A percentile compares a stretch with the other conserved stretches of the same genome.
Conservation (phyloP, 2,888 invertebrate species). For the Camponotus fellah region DNA sequence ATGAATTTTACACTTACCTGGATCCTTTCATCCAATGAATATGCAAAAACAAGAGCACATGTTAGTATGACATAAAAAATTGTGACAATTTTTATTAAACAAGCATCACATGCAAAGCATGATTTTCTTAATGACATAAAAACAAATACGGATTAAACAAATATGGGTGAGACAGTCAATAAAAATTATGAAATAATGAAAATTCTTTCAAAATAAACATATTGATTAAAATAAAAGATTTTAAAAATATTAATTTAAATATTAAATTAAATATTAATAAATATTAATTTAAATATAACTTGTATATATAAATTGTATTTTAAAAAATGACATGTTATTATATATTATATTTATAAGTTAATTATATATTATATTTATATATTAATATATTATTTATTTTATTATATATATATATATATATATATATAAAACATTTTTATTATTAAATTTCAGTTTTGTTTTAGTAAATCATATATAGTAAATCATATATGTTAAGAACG, state of each 20-base stretch:
- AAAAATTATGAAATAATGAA: constrained; percentile 7
- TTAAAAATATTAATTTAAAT: constrained; percentile 13
- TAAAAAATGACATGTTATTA: not conserved
- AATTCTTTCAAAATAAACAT: not conserved
- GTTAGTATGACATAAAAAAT: constrained; percentile 54
- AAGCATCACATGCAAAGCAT: constrained; percentile 60
- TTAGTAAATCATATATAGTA: not conserved
- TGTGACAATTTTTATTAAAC: constrained; percentile 15
- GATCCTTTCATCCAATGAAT: constrained; percentile 68
- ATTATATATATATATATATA: not conserved
- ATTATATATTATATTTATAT: constrained; percentile 16
- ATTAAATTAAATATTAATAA: not conserved
- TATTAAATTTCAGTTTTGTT: not conserved
- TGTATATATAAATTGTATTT: not conserved
- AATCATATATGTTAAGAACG: constrained; percentile 9
- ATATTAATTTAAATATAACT: not conserved
- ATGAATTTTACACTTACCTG: constrained; percentile 73
- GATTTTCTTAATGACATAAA: constrained; percentile 7
- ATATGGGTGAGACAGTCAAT: constrained; percentile 1
- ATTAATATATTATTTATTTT: not conserved
- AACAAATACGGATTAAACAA: not conserved
- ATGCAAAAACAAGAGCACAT: constrained; percentile 67
- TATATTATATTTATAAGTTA: constrained; percentile 17
- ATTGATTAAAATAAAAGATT: constrained; percentile 10
- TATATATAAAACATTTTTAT: not conserved